Conservation (phyloP, 2,888 invertebrate species). For the Altica lythri region DNA sequence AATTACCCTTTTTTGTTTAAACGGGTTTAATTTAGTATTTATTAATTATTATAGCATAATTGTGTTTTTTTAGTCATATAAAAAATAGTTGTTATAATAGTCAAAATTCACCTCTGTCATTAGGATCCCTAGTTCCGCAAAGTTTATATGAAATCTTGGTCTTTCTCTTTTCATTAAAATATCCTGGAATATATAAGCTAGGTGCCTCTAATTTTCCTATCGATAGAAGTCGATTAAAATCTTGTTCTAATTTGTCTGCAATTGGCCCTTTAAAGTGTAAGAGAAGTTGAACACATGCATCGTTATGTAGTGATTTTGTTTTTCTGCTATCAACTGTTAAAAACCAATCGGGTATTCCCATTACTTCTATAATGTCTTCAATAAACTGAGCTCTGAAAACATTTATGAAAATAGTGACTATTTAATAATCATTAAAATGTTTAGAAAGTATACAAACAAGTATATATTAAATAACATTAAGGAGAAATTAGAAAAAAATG, state of each 20-base stretch:
- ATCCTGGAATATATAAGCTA: slow-evolving; percentile 79
- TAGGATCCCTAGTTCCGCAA: slow-evolving; percentile 77
- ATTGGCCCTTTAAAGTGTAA: slow-evolving; percentile 86
- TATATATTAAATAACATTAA: too few species aligned
- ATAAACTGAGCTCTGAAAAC: slow-evolving; percentile 80
- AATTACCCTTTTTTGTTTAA: too few species aligned
- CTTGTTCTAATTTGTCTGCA: slow-evolving; percentile 78
- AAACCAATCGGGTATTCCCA: slow-evolving; percentile 92
- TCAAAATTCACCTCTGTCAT: slow-evolving; percentile 69
- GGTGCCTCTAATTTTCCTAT: slow-evolving; percentile 76
- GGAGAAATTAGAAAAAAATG: too few species aligned
- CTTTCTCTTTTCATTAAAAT: slow-evolving; percentile 71
- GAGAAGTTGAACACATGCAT: slow-evolving; percentile 81
- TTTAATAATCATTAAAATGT: too few species aligned
- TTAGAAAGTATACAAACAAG: too few species aligned
- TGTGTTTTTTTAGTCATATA: too few species aligned
- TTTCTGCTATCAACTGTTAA: slow-evolving; percentile 80
- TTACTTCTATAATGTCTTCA: slow-evolving; percentile 75
- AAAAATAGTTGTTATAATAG: too few species aligned
- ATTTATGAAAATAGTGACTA: too few species aligned
- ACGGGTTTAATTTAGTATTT: too few species aligned
- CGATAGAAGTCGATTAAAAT: slow-evolving; percentile 75
- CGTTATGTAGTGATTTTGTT: slow-evolving; percentile 76
- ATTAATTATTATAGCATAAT: too few species aligned
- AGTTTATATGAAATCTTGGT: slow-evolving; percentile 72